Conservation (phyloP, 2,888 invertebrate species). For the Drosophila nigricruria region DNA sequence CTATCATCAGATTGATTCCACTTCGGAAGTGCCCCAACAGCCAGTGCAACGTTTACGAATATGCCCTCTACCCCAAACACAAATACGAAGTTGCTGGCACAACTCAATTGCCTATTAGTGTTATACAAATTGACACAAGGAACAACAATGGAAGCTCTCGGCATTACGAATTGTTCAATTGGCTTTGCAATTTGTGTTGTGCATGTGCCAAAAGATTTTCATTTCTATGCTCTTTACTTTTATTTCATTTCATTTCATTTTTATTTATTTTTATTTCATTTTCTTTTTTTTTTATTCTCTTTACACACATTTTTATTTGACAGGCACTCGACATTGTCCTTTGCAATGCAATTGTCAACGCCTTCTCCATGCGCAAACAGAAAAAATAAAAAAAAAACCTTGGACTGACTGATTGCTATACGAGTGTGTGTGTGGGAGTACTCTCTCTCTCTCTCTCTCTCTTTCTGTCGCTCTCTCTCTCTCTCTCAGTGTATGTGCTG, state of each 20-base stretch:
- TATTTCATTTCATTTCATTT: slow-evolving; percentile 1
- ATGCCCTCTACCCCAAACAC: not conserved
- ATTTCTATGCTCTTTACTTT: slow-evolving; percentile 12
- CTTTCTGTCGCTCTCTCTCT: not conserved
- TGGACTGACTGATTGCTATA: slow-evolving; percentile 65
- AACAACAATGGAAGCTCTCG: slow-evolving; percentile 14
- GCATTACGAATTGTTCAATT: slow-evolving; percentile 28
- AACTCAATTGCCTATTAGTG: slow-evolving; percentile 14
- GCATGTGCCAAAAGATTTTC: slow-evolving; percentile 33
- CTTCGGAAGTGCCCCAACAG: not conserved
- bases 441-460: slow-evolving; percentile 1
- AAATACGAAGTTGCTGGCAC: not conserved
- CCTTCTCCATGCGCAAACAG: slow-evolving; percentile 17
- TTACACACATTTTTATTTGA: slow-evolving; percentile 33
- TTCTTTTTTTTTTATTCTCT: slow-evolving; percentile 6
- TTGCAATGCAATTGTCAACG: slow-evolving; percentile 54
- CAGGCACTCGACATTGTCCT: slow-evolving; percentile 45
- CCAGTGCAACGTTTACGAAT: slow-evolving; percentile 13
- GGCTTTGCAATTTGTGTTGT: slow-evolving; percentile 35
- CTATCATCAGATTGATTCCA: not conserved
- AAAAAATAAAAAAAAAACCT: slow-evolving; percentile 5
- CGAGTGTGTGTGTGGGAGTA: slow-evolving; percentile 15
- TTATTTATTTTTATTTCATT: not conserved
- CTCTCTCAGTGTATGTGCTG: slow-evolving; percentile 17
- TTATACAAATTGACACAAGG: slow-evolving; percentile 12